phyloP scores from a whole-genome alignment of 2,888 invertebrate species.

The Hylaea fasciaria region DNA sequence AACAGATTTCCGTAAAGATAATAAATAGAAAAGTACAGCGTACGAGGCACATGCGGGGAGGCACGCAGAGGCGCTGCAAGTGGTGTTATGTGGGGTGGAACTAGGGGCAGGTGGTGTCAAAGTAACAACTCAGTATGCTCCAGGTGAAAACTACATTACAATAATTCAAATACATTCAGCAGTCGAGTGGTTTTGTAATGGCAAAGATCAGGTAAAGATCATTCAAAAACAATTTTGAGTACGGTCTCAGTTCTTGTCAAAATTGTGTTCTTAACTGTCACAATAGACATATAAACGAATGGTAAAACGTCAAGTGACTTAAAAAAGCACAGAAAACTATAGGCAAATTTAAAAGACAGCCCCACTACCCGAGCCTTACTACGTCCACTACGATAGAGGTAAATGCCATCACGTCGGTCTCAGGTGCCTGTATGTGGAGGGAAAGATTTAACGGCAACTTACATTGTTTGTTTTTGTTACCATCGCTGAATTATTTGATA shows the following conservation, averaged over 20 bases:
- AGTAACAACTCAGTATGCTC: too few species aligned
- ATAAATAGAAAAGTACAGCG: slow-evolving; percentile 49
- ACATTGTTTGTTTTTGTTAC: slow-evolving; percentile 48
- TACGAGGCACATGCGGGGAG: slow-evolving; percentile 38
- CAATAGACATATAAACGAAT: too few species aligned
- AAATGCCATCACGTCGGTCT: slow-evolving; percentile 31
- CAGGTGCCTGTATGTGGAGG: slow-evolving; percentile 30
- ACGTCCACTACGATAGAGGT: slow-evolving; percentile 25
- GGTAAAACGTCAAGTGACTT: too few species aligned
- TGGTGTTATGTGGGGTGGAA: neutral
- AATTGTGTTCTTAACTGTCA: too few species aligned
- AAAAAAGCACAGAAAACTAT: too few species aligned
- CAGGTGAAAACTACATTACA: too few species aligned
- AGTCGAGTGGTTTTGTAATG: too few species aligned
- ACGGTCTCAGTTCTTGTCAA: too few species aligned
- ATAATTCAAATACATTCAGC: too few species aligned
- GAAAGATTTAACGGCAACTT: slow-evolving; percentile 41
- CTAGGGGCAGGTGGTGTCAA: neutral
- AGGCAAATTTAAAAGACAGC: neutral
- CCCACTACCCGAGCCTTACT: slow-evolving; percentile 12
- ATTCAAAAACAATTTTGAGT: too few species aligned
- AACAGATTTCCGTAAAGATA: slow-evolving; percentile 47
- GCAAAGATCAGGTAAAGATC: too few species aligned
- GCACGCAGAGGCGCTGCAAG: slow-evolving; percentile 25
- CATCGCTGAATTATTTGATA: slow-evolving; percentile 31